These are phyloP conservation scores for Galaxea fascicularis DNA, from an alignment of 92 coral and sea anemone genomes.

Conservation along the genomic window DNA sequence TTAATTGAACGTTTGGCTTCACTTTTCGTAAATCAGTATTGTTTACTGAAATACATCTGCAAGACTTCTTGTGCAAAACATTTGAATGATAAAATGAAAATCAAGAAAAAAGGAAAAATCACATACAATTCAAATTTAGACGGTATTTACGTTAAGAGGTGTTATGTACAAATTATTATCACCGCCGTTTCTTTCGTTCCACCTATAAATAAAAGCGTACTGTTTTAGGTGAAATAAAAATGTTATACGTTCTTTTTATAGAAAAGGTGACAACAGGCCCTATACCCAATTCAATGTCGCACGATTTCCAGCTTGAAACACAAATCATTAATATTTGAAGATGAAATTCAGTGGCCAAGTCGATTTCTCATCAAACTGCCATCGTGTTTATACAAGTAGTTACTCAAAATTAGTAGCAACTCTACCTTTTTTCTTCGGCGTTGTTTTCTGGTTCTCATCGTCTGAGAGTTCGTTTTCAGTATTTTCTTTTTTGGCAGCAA, in stretches of 20 bases:
- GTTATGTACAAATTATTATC: neutral
- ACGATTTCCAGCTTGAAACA: neutral
- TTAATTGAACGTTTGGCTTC: too few relatives aligned
- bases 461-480: constrained; percentile 70
- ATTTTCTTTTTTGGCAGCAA: constrained; percentile 77
- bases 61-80: neutral
- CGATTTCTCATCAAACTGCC: neutral
- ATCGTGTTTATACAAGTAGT: constrained; percentile 19
- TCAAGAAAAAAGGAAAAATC: neutral
- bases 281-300: constrained; percentile 8
- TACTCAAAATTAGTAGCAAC: neutral
- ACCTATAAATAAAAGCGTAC: too few relatives aligned
- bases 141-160: neutral
- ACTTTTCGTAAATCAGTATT: too few relatives aligned
- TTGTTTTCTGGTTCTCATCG: constrained; percentile 82
- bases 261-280: neutral
- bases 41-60: neutral
- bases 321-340: constrained; percentile 22
- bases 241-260: too few relatives aligned
- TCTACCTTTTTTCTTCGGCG: constrained; percentile 90
- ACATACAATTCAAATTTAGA: neutral
- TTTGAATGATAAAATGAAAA: neutral
- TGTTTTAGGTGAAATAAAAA: too few relatives aligned
- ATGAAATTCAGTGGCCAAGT: constrained; percentile 5
- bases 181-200: too few relatives aligned